phyloP scores from a whole-genome alignment of 2,113 vertebrate genomes.

The Sphaerodactylus townsendi region DNA sequence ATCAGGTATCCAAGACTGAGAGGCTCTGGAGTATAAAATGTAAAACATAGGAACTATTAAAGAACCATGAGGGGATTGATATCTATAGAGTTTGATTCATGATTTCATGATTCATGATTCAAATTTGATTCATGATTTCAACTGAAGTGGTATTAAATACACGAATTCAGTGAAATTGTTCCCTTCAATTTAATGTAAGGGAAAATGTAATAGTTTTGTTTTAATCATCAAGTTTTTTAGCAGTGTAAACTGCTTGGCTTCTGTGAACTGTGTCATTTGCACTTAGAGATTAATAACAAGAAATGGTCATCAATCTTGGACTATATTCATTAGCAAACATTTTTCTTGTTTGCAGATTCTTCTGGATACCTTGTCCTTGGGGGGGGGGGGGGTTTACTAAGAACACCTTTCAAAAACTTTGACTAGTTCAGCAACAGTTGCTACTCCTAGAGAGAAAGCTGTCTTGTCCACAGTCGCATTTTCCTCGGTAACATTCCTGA shows the following conservation, averaged over 20 bases:
- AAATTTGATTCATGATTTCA: constrained; percentile 8
- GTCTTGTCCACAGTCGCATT: too few relatives aligned
- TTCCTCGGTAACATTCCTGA: too few relatives aligned
- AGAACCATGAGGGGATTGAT: constrained; percentile 26
- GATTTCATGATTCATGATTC: not conserved
- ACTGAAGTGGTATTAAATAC: not conserved
- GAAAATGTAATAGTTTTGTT: not conserved
- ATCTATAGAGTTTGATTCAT: not conserved
- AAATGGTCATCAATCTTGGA: not conserved
- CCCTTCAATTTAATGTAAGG: constrained; percentile 18
- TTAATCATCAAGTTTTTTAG: constrained; percentile 9
- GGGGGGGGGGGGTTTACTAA: too few relatives aligned
- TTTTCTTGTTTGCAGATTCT: not conserved
- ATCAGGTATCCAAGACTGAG: constrained; percentile 53
- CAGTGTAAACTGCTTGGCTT: not conserved
- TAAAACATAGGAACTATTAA: constrained; percentile 57
- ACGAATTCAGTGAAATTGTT: not conserved
- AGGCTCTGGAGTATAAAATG: constrained; percentile 54
- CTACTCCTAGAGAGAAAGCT: too few relatives aligned
- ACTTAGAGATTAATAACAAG: not conserved
- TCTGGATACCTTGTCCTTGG: too few relatives aligned
- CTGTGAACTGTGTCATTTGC: not conserved
- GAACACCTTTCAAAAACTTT: too few relatives aligned
- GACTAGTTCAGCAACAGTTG: too few relatives aligned
- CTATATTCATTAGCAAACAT: too few relatives aligned